Conservation (phyloP, 2,797 vertebrate genomes). For the Xiphophorus birchmanni region DNA sequence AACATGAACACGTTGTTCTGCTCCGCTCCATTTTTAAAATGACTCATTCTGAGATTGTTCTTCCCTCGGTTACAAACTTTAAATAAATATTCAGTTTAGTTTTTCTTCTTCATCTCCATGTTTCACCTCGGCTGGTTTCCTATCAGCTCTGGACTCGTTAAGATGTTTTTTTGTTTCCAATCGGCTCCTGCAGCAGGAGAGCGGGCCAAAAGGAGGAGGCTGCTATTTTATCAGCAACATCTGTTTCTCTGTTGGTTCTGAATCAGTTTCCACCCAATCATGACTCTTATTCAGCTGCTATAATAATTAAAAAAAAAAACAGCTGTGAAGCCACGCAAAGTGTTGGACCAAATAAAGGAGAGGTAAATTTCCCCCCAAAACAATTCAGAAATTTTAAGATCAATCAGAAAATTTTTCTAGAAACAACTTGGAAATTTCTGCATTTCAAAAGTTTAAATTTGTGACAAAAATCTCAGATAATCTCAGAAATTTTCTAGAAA, state of each 20-base stretch:
- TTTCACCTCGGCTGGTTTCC: neutral
- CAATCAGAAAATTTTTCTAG: too few species aligned
- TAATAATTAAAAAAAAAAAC: too few species aligned
- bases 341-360: too few species aligned
- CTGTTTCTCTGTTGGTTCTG: neutral
- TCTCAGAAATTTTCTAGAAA: too few species aligned
- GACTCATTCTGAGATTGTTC: neutral
- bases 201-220: neutral
- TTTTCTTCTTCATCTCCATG: neutral
- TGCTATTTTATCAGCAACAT: neutral
- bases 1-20: neutral
- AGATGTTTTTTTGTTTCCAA: neutral
- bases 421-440: too few species aligned
- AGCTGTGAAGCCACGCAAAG: too few species aligned
- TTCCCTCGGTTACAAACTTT: neutral
- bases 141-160: neutral
- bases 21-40: neutral
- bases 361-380: too few species aligned
- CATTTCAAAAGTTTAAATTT: too few species aligned
- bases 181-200: neutral
- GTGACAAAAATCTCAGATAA: too few species aligned
- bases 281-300: neutral
- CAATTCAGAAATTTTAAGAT: too few species aligned
- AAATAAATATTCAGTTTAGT: neutral
- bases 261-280: neutral